Base-by-base conservation (phyloP, 2,888 invertebrate genomes). In the Himalopsyche tibetana region DNA sequence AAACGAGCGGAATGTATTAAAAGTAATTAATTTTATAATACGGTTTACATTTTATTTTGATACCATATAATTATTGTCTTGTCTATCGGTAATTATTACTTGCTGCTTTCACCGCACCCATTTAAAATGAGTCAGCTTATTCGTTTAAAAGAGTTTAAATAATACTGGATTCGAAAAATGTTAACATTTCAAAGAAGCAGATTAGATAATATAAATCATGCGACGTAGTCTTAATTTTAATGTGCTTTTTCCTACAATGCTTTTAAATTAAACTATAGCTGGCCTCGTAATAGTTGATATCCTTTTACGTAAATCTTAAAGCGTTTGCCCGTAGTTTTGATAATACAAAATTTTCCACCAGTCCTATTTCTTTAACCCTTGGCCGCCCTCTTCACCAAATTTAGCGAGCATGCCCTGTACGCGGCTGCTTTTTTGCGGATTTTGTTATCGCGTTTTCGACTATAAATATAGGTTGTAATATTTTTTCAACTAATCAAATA, bases 191-290 rank as follows among this genome's bases (percentile, higher is more conserved):
- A 74, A 74, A 74, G 36, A 15, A 74, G 38, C 38, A 74, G 74
- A 74, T 74, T 74, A 74, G 74, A 74, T 74, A 36, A 9, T 74
- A 74, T 74, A 38, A 74, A 74, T 74, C 74, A 74, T 74, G 28
- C 74, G 36, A 28, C 74, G 74, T 11, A 11, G 74, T 74, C 74
- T 74, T 38, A 74, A 36, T 74, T 38, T 74, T 74, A 63, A 63
- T 74, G 74, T 74, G 74, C 36, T 74, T 74, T 69, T 74, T 74
- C 36, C 15, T 74, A 74, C 36, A 74, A 38, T 74, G 74, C 36
- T 74, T 74, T 38, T 74, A 74, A 74, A 74, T 74, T 74, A 38
- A 74, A 74, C 2, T 36, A 36, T 74, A 74, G 74, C 38, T 74
- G 6, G 15, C 28, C 12, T 8, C 74, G 74, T 36, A 36, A 38